Conservation (phyloP, 23 tunicate genomes). For the Pegea sp. region DNA sequence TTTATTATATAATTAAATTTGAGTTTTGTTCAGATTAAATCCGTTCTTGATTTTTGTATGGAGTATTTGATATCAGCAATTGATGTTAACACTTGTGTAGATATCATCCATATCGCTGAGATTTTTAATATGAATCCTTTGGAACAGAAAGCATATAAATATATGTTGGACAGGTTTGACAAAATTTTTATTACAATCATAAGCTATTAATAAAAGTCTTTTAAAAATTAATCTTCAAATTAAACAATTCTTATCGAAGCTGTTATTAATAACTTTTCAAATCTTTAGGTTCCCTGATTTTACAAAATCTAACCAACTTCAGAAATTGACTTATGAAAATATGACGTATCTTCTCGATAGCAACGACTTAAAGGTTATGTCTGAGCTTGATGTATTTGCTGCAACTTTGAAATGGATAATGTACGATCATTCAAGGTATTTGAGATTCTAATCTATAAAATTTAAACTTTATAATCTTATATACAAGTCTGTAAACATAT, state of each 20-base stretch:
- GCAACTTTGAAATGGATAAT: conserved; percentile 98
- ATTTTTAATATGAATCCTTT: conserved; percentile 78
- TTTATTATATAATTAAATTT: not conserved
- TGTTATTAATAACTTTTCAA: no score
- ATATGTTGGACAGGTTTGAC: conserved; percentile 68
- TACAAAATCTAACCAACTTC: conserved; percentile 88
- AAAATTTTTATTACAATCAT: no score
- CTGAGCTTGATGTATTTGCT: conserved; percentile 96
- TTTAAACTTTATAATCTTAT: no score
- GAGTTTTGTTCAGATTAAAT: conserved; percentile 37
- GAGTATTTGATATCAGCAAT: conserved; percentile 91
- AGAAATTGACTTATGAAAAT: conserved; percentile 89
- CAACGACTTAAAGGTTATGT: conserved; percentile 95
- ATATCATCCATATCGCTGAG: conserved; percentile 95
- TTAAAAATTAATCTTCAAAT: no score
- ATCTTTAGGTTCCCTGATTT: conserved; percentile 98
- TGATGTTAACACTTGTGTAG: conserved; percentile 97
- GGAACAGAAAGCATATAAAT: conserved; percentile 86
- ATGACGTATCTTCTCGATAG: conserved; percentile 80
- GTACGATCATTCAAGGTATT: conserved; percentile 94
- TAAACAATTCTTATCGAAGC: no score
- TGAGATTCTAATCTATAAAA: not conserved
- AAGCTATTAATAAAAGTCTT: no score
- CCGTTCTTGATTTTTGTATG: conserved; percentile 94
- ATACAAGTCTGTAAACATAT: no score